Evolutionary conservation across 2,888 invertebrate genomes (phyloP).

Genomic region (Atrina japonica): DNA sequence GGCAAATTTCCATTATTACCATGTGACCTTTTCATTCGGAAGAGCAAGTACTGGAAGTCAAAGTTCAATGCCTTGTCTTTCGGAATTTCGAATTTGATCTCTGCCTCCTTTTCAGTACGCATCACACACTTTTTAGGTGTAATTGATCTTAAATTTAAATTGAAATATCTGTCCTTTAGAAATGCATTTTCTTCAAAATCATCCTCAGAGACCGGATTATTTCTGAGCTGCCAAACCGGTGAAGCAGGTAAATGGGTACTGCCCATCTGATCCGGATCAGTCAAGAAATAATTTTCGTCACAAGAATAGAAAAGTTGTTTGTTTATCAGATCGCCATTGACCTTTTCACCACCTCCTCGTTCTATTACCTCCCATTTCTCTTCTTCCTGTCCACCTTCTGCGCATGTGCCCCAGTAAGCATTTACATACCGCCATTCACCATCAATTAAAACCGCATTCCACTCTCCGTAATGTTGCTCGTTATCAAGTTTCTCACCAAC

Average conservation of each 20-base stretch:
- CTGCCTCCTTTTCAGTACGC: slow-evolving; percentile 51
- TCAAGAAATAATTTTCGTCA: slow-evolving; percentile 77
- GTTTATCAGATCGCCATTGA: slow-evolving; percentile 24
- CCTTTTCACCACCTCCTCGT: slow-evolving; percentile 35
- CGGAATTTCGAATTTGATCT: slow-evolving; percentile 53
- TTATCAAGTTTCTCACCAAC: slow-evolving; percentile 69
- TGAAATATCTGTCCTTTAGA: slow-evolving; percentile 73
- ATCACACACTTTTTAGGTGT: slow-evolving; percentile 62
- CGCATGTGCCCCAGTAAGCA: slow-evolving; percentile 75
- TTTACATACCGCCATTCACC: slow-evolving; percentile 75
- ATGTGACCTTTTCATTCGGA: slow-evolving; percentile 38
- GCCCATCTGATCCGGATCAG: slow-evolving; percentile 72
- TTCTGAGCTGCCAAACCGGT: slow-evolving; percentile 70
- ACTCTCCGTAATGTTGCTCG: slow-evolving; percentile 72
- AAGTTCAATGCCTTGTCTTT: slow-evolving; percentile 43
- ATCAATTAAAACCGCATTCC: slow-evolving; percentile 75
- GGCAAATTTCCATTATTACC: slow-evolving; percentile 26
- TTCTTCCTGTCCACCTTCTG: slow-evolving; percentile 59
- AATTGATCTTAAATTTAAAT: slow-evolving; percentile 63
- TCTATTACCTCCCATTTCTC: slow-evolving; percentile 39
- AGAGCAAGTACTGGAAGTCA: slow-evolving; percentile 60
- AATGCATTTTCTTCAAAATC: slow-evolving; percentile 73
- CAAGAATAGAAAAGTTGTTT: slow-evolving; percentile 60
- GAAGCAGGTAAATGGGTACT: slow-evolving; percentile 70
- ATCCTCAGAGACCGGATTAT: slow-evolving; percentile 56